Conservation (phyloP, 2,113 vertebrate genomes). For the Ctenomys sociabilis region DNA sequence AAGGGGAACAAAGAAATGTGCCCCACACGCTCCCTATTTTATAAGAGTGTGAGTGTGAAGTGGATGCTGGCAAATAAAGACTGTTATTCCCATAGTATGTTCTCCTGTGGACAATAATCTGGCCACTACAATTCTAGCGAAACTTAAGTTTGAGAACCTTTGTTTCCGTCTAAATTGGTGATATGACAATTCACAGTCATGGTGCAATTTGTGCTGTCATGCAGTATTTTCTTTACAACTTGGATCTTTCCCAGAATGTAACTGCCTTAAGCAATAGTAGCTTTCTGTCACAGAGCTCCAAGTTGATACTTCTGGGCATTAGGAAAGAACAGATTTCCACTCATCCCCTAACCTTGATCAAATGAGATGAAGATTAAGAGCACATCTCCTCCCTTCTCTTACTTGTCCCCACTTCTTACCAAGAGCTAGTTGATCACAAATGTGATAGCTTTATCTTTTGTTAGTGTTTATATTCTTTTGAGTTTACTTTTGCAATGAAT, state of each 20-base stretch:
- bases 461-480: not conserved
- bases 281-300: slow-evolving; percentile 31
- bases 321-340: not conserved
- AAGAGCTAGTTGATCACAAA: not conserved
- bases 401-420: not conserved
- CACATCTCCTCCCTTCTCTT: not conserved
- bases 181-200: slow-evolving; percentile 14
- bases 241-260: slow-evolving; percentile 12
- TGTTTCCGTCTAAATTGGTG: not conserved
- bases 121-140: not conserved
- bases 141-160: slow-evolving; percentile 23
- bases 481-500: not conserved
- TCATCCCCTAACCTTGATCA: not conserved
- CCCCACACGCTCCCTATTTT: no score
- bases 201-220: not conserved
- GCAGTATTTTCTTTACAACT: slow-evolving; percentile 2
- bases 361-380: not conserved
- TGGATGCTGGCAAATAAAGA: no score
- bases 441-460: not conserved
- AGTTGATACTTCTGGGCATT: not conserved
- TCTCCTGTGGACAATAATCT: no score
- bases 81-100: no score
- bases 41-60: no score
- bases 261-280: not conserved
- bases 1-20: no score